Evolutionary conservation across 2,888 invertebrate genomes (phyloP).

Genomic region (Caenorhabditis zanzibari): DNA sequence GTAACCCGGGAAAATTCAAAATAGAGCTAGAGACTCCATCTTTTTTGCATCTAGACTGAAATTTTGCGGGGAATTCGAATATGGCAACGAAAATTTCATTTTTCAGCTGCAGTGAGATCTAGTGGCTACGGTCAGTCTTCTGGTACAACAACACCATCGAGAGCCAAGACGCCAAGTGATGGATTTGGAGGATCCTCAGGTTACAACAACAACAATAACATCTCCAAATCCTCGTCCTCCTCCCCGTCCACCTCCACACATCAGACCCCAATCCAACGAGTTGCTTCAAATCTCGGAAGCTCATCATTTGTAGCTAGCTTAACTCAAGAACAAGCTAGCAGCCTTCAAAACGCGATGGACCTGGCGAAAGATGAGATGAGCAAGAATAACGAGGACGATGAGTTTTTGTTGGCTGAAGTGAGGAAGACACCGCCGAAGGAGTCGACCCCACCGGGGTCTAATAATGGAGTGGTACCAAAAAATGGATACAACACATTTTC

Average conservation of each 20-base stretch:
- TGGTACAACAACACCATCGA: background rate
- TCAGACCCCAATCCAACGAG: constrained; percentile 58
- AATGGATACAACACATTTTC: background rate
- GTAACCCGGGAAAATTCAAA: no score
- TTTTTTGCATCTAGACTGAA: no score
- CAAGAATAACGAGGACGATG: constrained; percentile 44
- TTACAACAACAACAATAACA: background rate
- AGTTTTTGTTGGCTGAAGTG: constrained; percentile 33
- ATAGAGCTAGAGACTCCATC: no score
- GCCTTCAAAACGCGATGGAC: constrained; percentile 52
- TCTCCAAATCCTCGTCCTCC: constrained; percentile 43
- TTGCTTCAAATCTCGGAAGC: constrained; percentile 57
- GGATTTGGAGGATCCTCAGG: constrained; percentile 33
- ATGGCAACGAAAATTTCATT: no score
- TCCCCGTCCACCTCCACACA: constrained; percentile 38
- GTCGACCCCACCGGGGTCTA: background rate
- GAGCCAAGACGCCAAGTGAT: constrained; percentile 47
- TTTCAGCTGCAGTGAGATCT: constrained; percentile 49
- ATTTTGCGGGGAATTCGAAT: no score
- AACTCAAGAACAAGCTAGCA: constrained; percentile 46
- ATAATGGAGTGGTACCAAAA: no score
- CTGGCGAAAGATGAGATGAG: constrained; percentile 45
- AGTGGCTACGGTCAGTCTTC: constrained; percentile 50
- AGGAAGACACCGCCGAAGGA: constrained; percentile 12
- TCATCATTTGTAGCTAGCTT: constrained; percentile 54